Evolutionary conservation across 2,113 vertebrate genomes (phyloP), one percentile per base, ranked within the genome.

Genomic region (Canis aureus): DNA sequence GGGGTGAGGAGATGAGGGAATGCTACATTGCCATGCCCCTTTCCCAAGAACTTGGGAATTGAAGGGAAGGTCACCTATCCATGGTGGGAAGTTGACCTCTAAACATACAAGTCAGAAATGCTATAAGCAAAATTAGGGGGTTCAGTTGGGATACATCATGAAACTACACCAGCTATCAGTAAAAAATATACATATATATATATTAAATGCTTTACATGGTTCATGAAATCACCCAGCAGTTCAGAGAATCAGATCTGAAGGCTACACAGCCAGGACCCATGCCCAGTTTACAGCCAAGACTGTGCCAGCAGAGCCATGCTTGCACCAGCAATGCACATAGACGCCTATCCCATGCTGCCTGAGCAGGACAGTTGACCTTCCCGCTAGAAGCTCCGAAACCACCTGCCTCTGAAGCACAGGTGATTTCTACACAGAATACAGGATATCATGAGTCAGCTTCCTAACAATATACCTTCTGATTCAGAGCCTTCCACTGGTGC

Each of bases 1-100:
- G 23, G 22, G 1, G 1, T 4, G 10, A 67, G 5, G 1, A 4
- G 7, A 4, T 5, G 0, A 29, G 11, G 4, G 35, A 16, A 84
- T 66, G 8, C 3, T 12, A 6, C 11, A 16, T 16, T 20, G 4
- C 7, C 35, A 6, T 17, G 13, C 20, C 25, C 16, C 79, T 8
- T 15, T 9, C 49, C 32, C 19, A n/a, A 73, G 55, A 83, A 82
- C 76, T 5, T 66, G 88, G n/a, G 57, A 71, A 64, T 8, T 60
- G 69, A 96, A 95, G 35, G 22, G 43, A 73, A 80, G 32, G 1
- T 71, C 59, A 87, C 8, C 20, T 86, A 4, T 66, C 22, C 64
- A 11, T 2, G 5, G 12, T 43, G 53, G 57, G 43, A n/a, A 78
- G 20, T 9, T 13, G 3, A 4, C n/a, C 11, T 35, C 49, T 23